Evolutionary conservation across 2,797 vertebrate genomes (phyloP), one percentile per base, ranked within the genome.

Genomic region (Fringilla coelebs): DNA sequence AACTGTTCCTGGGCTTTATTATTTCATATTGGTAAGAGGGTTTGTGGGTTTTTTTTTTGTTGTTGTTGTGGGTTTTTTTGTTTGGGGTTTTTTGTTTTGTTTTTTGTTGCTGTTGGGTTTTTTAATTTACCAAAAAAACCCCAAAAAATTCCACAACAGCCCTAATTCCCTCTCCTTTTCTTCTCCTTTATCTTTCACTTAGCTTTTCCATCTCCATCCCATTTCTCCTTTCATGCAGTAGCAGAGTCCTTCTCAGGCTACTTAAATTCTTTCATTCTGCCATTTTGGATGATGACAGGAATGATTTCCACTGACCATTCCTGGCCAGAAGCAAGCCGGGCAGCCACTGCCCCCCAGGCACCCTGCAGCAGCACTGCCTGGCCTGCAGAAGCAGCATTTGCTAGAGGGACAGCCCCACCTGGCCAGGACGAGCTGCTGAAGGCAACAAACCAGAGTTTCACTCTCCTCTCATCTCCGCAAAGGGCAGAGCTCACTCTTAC

Each of bases 361-460:
- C 13, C 10, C 9, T 9, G 12, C 10, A 57, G 36, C 22, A 85
- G 46, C 55, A 20, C 14, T 43, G 36, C 60, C 67, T 13, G 62
- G 29, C 31, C 9, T 9, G 80, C n/a, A 62, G 25, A 38, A 34
- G 11, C 57, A 89, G 20, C n/a, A 55, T n/a, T 7, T 67, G 8
- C 38, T 22, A 20, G 7, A 34, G 31, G n/a, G 51, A 70, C 51
- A 85, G 13, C 3, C n/a, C 26, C 16, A 54, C 7, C 54, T 13
- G 34, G 14, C 4, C n/a, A 63, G 41, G 45, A 36, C 0, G 0
- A 71, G 22, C 13, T 72, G 21, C 16, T 36, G 3, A 12, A 36
- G 20, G 9, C 24, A 46, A 24, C 40, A 34, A 66, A 73, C 14
- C 19, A 29, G 19, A 38, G 31, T 6, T 58, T 54, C 58, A 43